Evolutionary conservation across 2,888 invertebrate genomes (phyloP).

Genomic region (Drosophila imparisetae): DNA sequence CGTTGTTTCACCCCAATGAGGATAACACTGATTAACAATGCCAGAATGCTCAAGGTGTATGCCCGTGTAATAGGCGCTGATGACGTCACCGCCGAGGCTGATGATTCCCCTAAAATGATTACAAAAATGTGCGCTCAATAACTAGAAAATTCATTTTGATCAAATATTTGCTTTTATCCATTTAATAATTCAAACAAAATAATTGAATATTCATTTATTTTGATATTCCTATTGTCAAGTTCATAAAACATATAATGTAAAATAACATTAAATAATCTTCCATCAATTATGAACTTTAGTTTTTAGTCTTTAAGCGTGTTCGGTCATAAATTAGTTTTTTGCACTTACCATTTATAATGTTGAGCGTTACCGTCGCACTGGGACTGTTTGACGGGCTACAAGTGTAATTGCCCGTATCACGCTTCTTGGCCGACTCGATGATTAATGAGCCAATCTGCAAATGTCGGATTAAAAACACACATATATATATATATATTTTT

Average conservation of each 20-base stretch:
- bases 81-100: conserved; percentile 84
- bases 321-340: background rate
- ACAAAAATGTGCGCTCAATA: background rate
- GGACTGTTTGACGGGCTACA: conserved; percentile 97
- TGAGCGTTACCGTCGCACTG: conserved; percentile 94
- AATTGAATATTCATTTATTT: too few relatives aligned
- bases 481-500: conserved; percentile 22
- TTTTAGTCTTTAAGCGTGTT: background rate
- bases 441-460: conserved; percentile 85
- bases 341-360: conserved; percentile 94
- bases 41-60: conserved; percentile 78
- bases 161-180: background rate
- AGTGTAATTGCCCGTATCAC: conserved; percentile 92
- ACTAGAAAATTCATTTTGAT: background rate
- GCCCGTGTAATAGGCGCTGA: conserved; percentile 82
- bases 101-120: conserved; percentile 81
- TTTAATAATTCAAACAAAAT: background rate
- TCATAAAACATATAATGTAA: background rate
- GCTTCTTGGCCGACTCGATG: conserved; percentile 85
- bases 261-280: background rate
- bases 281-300: background rate
- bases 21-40: conserved; percentile 75
- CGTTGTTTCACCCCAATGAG: conserved; percentile 73
- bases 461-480: conserved; percentile 14
- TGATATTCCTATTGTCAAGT: background rate